Evolutionary conservation across 1,140 invertebrate genomes (phyloP), one percentile per base, ranked within the genome.

Genomic region (Caenorhabditis latens): DNA sequence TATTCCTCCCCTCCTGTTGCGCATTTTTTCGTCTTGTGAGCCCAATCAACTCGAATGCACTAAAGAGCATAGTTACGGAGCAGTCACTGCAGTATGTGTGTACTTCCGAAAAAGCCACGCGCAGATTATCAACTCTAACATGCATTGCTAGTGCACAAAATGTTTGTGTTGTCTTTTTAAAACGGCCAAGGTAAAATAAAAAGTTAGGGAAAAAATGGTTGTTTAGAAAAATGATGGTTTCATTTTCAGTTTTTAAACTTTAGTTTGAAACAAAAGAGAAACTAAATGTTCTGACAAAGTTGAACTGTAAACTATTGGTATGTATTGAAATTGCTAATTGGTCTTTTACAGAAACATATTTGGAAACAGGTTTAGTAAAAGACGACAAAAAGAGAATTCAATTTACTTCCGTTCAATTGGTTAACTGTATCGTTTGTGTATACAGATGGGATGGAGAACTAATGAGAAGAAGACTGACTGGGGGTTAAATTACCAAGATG

Each of bases 61-160:
- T 48, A 79, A 79, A 79, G 71, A 79, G 71, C 71, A 79, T 43
- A 71, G 67, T 71, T 71, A 71, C 71, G 71, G 46, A 53, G 40
- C 19, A 71, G 42, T 11, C 63, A 40, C 21, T 40, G n/a, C 24
- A 65, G 40, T 65, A 24, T 65, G 42, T 48, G 43, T 48, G 67
- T 71, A 71, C 67, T 14, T 46, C 67, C 13, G 63, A 13, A 16
- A 58, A 58, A 14, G 67, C 67, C 67, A 71, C 67, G 67, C 67
- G 43, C 42, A 19, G 71, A 79, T 79, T 79, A 79, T 53, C 46
- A 32, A 32, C 53, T 79, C 71, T 43, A 13, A 79, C 46, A 79
- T 79, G 71, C 46, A 50, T 14, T 58, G 8, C 21, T 24, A 32
- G 50, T 53, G 11, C 16, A 16, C 5, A 53, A 53, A 11, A 53